A percentile compares a stretch with the other conserved stretches of the same genome.
These are phyloP conservation scores for Drosophila sp. DNA, from an alignment of 1,140 invertebrate genomes.

Conservation along the genomic window DNA sequence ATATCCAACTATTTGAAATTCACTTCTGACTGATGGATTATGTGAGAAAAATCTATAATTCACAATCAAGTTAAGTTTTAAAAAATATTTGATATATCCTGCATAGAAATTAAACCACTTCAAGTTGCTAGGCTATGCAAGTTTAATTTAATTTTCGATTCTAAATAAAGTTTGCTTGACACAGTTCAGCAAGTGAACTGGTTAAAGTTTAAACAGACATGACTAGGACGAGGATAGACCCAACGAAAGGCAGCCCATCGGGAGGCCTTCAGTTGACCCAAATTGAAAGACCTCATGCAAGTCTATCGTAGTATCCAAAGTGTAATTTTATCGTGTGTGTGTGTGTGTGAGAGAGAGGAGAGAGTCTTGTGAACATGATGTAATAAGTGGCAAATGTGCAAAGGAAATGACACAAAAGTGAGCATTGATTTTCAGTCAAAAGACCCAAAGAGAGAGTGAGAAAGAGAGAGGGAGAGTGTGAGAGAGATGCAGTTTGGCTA, in stretches of 20 bases:
- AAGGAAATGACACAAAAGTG: slow-evolving; percentile 69
- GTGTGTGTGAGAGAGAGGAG: slow-evolving; percentile 22
- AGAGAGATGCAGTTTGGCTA: slow-evolving; percentile 33
- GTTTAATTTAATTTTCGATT: neutral
- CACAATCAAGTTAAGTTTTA: too few relatives aligned
- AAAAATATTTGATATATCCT: too few relatives aligned
- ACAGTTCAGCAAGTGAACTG: slow-evolving; percentile 31
- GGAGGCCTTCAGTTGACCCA: slow-evolving; percentile 58
- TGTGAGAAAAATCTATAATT: too few relatives aligned
- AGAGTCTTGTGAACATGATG: slow-evolving; percentile 49
- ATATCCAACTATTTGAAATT: too few relatives aligned
- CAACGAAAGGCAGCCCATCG: slow-evolving; percentile 27
- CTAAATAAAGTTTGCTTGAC: neutral
- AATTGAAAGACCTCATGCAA: slow-evolving; percentile 54
- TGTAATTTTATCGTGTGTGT: slow-evolving; percentile 30
- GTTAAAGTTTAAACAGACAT: slow-evolving; percentile 43
- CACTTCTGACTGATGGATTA: too few relatives aligned
- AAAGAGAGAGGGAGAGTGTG: neutral
- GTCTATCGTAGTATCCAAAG: slow-evolving; percentile 37
- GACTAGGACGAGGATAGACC: slow-evolving; percentile 15
- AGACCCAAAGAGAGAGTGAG: neutral
- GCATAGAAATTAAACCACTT: too few relatives aligned
- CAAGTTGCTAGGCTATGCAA: neutral
- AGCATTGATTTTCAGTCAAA: slow-evolving; percentile 61
- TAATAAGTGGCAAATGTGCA: slow-evolving; percentile 62